These are phyloP conservation scores for Oscheius sp. DNA, from an alignment of 2,888 invertebrate species.

Conservation along the genomic window DNA sequence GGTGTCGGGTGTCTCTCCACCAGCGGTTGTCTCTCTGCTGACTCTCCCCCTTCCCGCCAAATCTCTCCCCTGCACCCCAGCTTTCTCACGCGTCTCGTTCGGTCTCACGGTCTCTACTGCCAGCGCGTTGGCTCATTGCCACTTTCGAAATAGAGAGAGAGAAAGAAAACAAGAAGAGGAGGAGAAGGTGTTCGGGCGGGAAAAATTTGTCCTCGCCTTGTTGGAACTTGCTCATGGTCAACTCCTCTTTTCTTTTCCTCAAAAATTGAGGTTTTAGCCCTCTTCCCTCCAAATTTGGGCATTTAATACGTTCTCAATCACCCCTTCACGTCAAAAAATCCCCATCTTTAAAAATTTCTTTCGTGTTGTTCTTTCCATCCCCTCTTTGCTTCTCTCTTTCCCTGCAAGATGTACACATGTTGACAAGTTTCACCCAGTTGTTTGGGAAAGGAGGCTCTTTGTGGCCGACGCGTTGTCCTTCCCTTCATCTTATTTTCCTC, in stretches of 20 bases:
- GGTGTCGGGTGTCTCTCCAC: not conserved
- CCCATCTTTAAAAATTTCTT: no score
- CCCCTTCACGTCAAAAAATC: no score
- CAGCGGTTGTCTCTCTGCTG: slow-evolving; percentile 12
- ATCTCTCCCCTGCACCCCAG: not conserved
- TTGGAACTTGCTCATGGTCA: not conserved
- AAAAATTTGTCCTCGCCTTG: not conserved
- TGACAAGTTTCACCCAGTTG: not conserved
- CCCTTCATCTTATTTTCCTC: not conserved
- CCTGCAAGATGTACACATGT: not conserved
- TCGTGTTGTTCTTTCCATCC: no score
- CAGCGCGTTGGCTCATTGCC: slow-evolving; percentile 3
- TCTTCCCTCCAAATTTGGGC: no score
- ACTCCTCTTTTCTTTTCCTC: no score
- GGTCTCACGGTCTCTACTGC: slow-evolving; percentile 31
- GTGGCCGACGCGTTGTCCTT: not conserved
- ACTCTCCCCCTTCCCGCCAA: slow-evolving; percentile 15
- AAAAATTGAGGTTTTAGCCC: no score
- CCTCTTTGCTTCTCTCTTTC: not conserved
- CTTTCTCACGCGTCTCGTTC: slow-evolving; percentile 33
- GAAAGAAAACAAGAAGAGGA: not conserved
- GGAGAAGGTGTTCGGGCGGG: not conserved
- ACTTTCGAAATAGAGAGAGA: slow-evolving; percentile 2
- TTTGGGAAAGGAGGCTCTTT: not conserved
- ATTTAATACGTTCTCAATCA: no score